Base-by-base conservation (phyloP, 1,140 invertebrate genomes). In the Drosophila rufa region DNA sequence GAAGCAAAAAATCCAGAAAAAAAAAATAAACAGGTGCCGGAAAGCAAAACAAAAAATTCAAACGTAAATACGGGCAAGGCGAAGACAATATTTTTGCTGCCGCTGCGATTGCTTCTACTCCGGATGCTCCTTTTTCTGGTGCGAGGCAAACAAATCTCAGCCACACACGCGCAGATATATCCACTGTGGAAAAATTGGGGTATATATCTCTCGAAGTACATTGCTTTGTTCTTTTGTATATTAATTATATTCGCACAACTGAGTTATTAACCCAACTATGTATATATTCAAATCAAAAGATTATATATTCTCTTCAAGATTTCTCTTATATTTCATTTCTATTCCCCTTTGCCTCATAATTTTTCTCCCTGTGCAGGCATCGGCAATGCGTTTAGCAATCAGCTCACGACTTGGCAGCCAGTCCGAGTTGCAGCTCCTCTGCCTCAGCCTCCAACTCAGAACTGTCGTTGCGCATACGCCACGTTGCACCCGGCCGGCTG, bases 301-400 rank as follows among this genome's bases (percentile, higher is more conserved):
- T 36, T 36, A 36, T 12, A 36, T 12, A 36, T 36, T 36, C 33
- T 2, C 3, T 33, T 33, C 2, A 12, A 3, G 7, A 9, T 9
- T 9, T 33, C 2, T 9, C 8, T 33, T 7, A 0, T 30, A 30
- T 30, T 30, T 30, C 6, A 8, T 30, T 7, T 9, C 1, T 1
- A 8, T 9, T 33, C 30, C 7, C 1, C 30, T 9, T 33, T 8
- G 33, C 0, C 3, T 11, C 2, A 36, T 36, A 4, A 12, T 19
- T 53, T 42, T 47, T 47, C 17, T 30, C 14, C 1, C 6, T 50
- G 55, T 75, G 51, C 48, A 27, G 5, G 19, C 68, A 75, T 76
- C 76, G 85, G 69, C 75, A 90, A 64, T 85, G 86, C 79, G 79
- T 76, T 89, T 89, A 76, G 86, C 81, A 89, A 89, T 85, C 85